phyloP scores from a whole-genome alignment of 1,140 invertebrate species.

The Venturia canescens region DNA sequence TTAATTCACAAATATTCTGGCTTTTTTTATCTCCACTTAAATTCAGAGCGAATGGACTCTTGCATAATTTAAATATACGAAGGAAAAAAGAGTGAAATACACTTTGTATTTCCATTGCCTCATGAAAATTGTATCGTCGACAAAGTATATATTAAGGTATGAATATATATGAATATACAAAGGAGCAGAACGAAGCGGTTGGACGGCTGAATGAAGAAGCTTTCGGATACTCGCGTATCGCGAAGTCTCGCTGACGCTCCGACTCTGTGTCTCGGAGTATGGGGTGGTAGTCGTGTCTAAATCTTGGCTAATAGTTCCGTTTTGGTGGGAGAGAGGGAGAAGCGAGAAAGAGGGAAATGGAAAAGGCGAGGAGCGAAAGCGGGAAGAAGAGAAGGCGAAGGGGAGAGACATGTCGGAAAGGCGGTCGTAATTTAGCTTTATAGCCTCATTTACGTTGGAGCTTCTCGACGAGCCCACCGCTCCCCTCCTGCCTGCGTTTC shows the following conservation, averaged over 20 bases:
- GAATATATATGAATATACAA: too few species aligned
- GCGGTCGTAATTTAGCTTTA: constrained; percentile 67
- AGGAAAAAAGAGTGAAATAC: too few species aligned
- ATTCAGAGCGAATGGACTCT: too few species aligned
- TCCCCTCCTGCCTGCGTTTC: constrained; percentile 13
- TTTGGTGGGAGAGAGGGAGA: constrained; percentile 31
- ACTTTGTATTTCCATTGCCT: neutral
- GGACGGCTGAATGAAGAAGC: constrained; percentile 10
- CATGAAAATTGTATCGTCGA: neutral
- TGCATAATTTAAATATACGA: too few species aligned
- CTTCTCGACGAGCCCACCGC: neutral
- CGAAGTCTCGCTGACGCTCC: neutral
- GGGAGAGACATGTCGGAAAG: constrained; percentile 16
- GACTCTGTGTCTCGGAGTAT: neutral
- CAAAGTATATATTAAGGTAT: neutral
- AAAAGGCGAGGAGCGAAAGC: neutral
- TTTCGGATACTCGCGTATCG: neutral
- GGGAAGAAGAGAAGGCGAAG: neutral
- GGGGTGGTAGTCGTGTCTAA: constrained; percentile 53
- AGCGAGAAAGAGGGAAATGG: neutral
- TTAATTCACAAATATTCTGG: too few species aligned
- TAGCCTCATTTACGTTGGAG: constrained; percentile 57
- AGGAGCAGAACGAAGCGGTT: neutral
- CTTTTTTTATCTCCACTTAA: too few species aligned
- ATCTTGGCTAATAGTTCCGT: constrained; percentile 69